Conservation (phyloP, 2,797 vertebrate species). For the Prionace glauca region DNA sequence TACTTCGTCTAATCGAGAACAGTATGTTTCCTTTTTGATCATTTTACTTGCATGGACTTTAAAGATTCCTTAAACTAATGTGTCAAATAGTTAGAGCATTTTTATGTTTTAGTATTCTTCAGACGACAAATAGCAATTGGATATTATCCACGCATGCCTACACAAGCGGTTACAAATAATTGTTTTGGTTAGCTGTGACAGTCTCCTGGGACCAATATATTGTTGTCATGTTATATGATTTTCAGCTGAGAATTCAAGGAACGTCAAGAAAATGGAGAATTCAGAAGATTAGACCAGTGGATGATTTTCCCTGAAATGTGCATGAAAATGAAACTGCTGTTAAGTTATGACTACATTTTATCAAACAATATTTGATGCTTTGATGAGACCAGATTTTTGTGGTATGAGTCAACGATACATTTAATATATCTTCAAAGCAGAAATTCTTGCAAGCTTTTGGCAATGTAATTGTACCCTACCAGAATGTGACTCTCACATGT, state of each 20-base stretch:
- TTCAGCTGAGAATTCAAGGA: neutral
- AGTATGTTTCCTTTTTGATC: neutral
- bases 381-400: neutral
- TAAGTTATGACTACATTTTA: neutral
- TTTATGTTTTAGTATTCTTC: neutral
- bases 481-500: neutral
- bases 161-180: neutral
- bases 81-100: neutral
- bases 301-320: neutral
- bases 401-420: no score
- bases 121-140: neutral
- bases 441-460: neutral
- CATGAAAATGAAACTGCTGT: neutral
- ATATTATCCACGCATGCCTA: neutral
- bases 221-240: neutral
- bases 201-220: neutral
- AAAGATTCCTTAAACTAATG: neutral
- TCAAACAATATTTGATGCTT: neutral
- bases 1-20: constrained; percentile 56
- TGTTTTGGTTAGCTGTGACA: neutral
- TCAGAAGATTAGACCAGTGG: neutral
- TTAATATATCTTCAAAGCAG: neutral
- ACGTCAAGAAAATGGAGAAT: constrained; percentile 8
- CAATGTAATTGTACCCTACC: neutral
- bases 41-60: neutral